phyloP scores from a whole-genome alignment of 2,113 vertebrate species.

The Plestiodon gilberti region DNA sequence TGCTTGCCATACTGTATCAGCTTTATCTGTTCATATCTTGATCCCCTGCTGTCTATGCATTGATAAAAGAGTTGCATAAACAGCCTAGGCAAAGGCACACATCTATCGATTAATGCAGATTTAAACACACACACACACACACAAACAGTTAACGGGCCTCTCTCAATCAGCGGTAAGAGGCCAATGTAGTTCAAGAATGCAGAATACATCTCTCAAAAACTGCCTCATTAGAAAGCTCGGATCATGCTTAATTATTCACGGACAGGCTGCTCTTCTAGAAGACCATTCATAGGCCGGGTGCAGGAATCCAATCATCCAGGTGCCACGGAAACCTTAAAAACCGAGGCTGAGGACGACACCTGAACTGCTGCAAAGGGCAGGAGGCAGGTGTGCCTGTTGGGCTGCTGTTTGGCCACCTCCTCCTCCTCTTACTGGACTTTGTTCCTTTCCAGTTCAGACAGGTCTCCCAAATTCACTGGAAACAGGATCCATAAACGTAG shows the following conservation, averaged over 20 bases:
- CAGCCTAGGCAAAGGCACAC: constrained; percentile 48
- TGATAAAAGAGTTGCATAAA: constrained; percentile 57
- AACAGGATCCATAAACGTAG: not conserved
- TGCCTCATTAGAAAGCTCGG: accelerated
- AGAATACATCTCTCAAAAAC: not conserved
- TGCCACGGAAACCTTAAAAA: not conserved
- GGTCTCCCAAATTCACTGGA: not conserved
- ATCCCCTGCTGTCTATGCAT: constrained; percentile 40
- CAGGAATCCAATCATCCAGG: no score
- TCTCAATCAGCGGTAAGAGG: constrained; percentile 14
- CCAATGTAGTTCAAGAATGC: accelerated
- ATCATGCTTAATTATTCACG: not conserved
- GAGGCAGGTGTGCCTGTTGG: not conserved
- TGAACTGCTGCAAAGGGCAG: not conserved
- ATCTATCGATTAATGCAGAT: constrained; percentile 31
- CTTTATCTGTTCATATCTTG: constrained; percentile 36
- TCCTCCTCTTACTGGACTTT: not conserved
- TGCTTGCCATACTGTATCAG: constrained; percentile 24
- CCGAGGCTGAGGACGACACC: not conserved
- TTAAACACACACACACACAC: not conserved
- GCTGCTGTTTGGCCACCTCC: not conserved
- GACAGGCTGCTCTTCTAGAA: not conserved
- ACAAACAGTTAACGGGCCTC: not conserved
- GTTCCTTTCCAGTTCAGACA: not conserved
- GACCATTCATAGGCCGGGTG: not conserved